Conservation (phyloP, 2,797 vertebrate genomes). For the Sebastes alutus region DNA sequence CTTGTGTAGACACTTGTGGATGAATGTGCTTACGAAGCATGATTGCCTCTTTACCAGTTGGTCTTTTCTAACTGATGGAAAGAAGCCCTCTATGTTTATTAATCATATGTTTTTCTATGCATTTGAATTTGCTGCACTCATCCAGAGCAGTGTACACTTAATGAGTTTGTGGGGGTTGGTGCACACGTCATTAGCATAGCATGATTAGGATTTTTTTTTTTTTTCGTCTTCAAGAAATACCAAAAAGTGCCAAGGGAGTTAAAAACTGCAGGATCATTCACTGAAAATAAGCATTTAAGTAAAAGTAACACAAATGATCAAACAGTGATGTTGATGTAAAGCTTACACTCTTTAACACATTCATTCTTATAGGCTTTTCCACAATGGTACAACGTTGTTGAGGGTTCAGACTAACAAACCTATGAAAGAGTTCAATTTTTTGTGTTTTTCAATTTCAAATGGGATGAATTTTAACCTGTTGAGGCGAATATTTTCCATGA, state of each 20-base stretch:
- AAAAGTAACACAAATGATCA: not conserved
- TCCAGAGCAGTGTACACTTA: not conserved
- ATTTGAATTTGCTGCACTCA: slow-evolving; percentile 9
- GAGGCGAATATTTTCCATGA: not conserved
- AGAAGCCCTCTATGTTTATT: slow-evolving; percentile 17
- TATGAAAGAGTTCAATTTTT: not conserved
- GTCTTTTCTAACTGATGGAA: slow-evolving; percentile 48
- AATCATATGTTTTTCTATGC: not conserved
- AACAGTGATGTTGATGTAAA: not conserved
- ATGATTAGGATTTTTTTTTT: not conserved
- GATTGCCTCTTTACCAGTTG: slow-evolving; percentile 54
- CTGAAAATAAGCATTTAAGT: not conserved
- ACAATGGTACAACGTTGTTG: not conserved
- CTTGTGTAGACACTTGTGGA: slow-evolving; percentile 58
- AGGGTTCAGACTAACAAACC: not conserved
- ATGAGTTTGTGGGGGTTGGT: not conserved
- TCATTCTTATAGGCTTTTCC: not conserved
- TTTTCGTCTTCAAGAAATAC: not conserved
- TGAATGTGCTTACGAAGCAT: slow-evolving; percentile 45
- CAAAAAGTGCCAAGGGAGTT: not conserved
- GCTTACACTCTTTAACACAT: not conserved
- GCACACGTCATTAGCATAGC: not conserved
- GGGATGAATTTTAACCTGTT: not conserved
- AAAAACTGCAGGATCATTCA: not conserved
- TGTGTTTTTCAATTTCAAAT: not conserved